Evolutionary conservation across 2,888 invertebrate genomes (phyloP).

Genomic region (Oligia fasciuncula): DNA sequence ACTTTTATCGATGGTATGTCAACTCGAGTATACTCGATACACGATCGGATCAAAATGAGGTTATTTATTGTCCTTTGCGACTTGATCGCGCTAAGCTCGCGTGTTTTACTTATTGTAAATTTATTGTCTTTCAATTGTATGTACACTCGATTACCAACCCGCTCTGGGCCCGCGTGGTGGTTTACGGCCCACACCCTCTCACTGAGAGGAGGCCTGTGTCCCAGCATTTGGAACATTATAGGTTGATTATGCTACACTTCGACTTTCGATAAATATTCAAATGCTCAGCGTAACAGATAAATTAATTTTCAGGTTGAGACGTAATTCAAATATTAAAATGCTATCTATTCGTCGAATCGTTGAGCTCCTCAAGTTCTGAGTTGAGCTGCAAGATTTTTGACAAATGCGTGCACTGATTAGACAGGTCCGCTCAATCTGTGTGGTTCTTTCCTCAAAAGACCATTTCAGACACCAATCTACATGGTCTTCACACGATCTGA

Average conservation of each 20-base stretch:
- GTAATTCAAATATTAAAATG: constrained; percentile 46
- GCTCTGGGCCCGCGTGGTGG: background rate
- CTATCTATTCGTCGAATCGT: background rate
- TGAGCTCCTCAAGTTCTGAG: no score
- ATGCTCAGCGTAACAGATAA: constrained; percentile 21
- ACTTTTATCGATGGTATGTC: constrained; percentile 74
- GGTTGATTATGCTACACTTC: constrained; percentile 14
- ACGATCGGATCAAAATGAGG: constrained; percentile 71
- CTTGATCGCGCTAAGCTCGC: constrained; percentile 66
- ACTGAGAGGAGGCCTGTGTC: background rate
- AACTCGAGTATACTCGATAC: constrained; percentile 62
- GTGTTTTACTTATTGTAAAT: constrained; percentile 70
- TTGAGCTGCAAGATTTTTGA: no score
- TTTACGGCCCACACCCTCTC: background rate
- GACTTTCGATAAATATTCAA: constrained; percentile 48
- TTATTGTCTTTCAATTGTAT: constrained; percentile 68
- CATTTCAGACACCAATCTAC: no score
- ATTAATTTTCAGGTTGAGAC: constrained; percentile 12
- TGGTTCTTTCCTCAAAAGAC: no score
- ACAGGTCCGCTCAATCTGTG: no score
- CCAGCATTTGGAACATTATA: background rate
- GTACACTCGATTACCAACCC: constrained; percentile 38
- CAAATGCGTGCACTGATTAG: no score
- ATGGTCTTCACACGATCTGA: no score
- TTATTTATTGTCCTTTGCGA: constrained; percentile 72